Evolutionary conservation across 2,888 invertebrate genomes (phyloP), one percentile per base, ranked within the genome.

Genomic region (Maniola hyperantus): DNA sequence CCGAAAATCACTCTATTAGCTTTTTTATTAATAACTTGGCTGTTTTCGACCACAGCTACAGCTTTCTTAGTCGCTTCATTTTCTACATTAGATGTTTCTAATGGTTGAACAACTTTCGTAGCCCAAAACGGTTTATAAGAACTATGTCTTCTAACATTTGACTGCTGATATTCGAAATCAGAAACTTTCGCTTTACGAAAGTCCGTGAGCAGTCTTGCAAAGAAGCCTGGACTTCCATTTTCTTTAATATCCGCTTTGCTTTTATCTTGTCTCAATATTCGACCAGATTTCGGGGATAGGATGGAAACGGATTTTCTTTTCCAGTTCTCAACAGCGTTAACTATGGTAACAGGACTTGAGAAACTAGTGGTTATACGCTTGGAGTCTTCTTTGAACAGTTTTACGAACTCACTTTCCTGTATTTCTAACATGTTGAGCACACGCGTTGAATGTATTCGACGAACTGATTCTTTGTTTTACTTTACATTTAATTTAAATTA

Each of bases 61-160:
- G 68, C 66, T 70, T 72, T 76, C 67, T 67, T 74, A 11, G 64
- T 64, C 66, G 71, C 72, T 51, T 64, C 71, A 34, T 69, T 72
- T 7, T 73, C 70, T 51, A 72, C 67, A 42, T 67, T 69, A 60
- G 63, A 64, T 26, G 73, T 72, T 13, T 75, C 75, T 64, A 71
- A 71, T 15, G 76, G 75, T 64, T 79, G 72, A 6, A 75, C 76
- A 0, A 85, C 81, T 79, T 81, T 87, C 0, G 84, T 85, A 7
- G 89, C 88, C 90, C 89, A 90, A 73, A 89, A 87, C 0, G 88
- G 86, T 74, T 82, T 87, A 74, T 89, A 88, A 13, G 79, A 79
- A 66, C 87, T 87, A 66, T 85, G 77, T 61, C 78, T 78, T 1
- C 88, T 76, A 0, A 88, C 79, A 68, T 80, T 85, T 0, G 88